A percentile compares a stretch with the other conserved stretches of the same genome.
phyloP scores from a whole-genome alignment of 2,113 vertebrate genomes.

The Xiphias gladius region DNA sequence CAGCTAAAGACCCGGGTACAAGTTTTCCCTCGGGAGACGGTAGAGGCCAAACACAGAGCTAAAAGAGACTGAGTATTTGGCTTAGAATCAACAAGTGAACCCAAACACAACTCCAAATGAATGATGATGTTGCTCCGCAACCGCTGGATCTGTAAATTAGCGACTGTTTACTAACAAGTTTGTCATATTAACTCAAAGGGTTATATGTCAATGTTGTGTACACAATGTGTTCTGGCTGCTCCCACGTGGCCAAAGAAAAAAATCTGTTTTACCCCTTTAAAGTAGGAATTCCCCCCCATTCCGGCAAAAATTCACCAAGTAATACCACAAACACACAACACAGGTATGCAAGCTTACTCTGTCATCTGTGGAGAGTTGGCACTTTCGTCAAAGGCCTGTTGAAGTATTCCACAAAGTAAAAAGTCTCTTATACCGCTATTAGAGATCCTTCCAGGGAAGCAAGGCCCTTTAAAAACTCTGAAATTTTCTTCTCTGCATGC shows the following conservation, averaged over 20 bases:
- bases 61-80: not conserved
- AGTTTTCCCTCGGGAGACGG: not conserved
- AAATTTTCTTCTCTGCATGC: not conserved
- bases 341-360: not conserved
- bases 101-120: not conserved
- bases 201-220: not conserved
- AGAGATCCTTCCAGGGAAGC: constrained; percentile 17
- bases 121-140: not conserved
- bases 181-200: too few relatives aligned
- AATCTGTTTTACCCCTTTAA: too few relatives aligned
- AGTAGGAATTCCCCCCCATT: too few relatives aligned
- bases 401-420: constrained; percentile 2
- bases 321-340: too few relatives aligned
- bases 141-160: not conserved
- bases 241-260: too few relatives aligned
- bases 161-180: not conserved
- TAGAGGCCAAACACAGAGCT: not conserved
- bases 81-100: not conserved
- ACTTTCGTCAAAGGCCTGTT: constrained; percentile 18
- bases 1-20: not conserved
- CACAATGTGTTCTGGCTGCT: too few relatives aligned
- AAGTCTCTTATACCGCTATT: constrained; percentile 1
- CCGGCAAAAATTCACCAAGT: too few relatives aligned
- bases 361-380: constrained; percentile 10
- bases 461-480: constrained; percentile 23